Base-by-base conservation (phyloP, 2,888 invertebrate species). In the Lordiphosa andalusiaca region DNA sequence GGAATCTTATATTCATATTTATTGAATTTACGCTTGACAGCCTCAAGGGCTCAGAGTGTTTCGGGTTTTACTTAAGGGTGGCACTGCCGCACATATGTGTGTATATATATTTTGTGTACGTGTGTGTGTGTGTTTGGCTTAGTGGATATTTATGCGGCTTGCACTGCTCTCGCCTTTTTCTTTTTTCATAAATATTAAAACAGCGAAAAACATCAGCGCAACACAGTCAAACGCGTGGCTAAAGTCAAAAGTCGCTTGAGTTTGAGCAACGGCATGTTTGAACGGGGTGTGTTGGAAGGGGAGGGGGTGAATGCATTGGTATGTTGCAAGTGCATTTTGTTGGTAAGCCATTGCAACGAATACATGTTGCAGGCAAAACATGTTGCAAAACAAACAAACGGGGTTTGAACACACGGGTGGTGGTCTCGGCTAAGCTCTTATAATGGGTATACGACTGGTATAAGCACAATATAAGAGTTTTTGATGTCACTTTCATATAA, bases 1-100 rank as follows among this genome's bases (percentile, higher is more conserved):
- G 49, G 56, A 59, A 82, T 83, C 80, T 83, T 76, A 84, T 81
- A 81, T 81, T 81, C 85, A 84, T 81, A 81, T 81, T 81, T 81
- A 81, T 85, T 81, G 81, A 81, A 81, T 81, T 81, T 85, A 81
- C 85, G 85, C 81, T 85, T 80, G 85, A 85, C 83, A 76, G 85
- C 80, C 54, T 71, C 57, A 65, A 63, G 75, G 68, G 65, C 71
- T 62, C 67, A 66, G 40, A 42, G 54, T 13, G 64, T 58, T 68
- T 67, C 71, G 73, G 50, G 71, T 74, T 74, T 74, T 69, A 58
- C 77, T 78, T 82, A 71, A 66, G 77, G 77, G 77, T 72, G 63
- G 78, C 65, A 59, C 65, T 63, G 61, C 56, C 49, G 21, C 63
- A 72, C 57, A 52, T 30, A 7, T 46, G 37, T 50, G 37, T 50